Base-by-base conservation (phyloP, 2,797 vertebrate species). In the Hemitrygon akajei region DNA sequence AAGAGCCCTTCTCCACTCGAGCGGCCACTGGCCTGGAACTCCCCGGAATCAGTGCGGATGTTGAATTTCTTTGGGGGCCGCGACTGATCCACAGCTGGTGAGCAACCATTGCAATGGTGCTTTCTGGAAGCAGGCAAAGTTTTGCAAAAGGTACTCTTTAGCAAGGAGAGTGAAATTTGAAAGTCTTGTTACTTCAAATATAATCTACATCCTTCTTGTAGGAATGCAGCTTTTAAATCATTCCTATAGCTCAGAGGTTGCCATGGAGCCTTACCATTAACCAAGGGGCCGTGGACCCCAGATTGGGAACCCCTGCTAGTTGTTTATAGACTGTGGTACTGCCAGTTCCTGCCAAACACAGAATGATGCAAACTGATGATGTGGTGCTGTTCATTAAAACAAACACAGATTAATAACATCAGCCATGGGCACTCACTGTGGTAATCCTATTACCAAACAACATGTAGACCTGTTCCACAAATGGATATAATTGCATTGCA, bases 401-500 rank as follows among this genome's bases (percentile, higher is more conserved):
- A 89, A 89, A 89, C 84, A n/a, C 60, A 69, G 60, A 69, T 89
- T 66, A 69, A 69, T 89, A 89, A 69, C 18, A 89, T 89, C 86
- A 69, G n/a, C 18, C 63, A 69, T 60, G 34, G 69, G 34, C n/a
- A 89, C 82, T 63, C 63, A 37, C 63, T 89, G 60, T 66, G 60
- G n/a, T 69, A 89, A 89, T 69, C 60, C 86, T 37, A 69, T 69
- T 89, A 63, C 86, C 60, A 22, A 89, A 89, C 37, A 89, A 89
- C n/a, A 69, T 18, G 20, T 69, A 69, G 86, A 69, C 86, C 86
- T 69, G 63, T 20, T 89, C 22, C 86, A 89, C n/a, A 89, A 89
- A 89, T 89, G n/a, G n/a, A 18, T 89, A 9, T 69, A 89, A 89
- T 89, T 69, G 63, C 60, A 69, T 89, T 89, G 86, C n/a, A 20